These are phyloP conservation scores for Dermochelys coriacea DNA, from an alignment of 2,797 vertebrate species.

Conservation along the genomic window DNA sequence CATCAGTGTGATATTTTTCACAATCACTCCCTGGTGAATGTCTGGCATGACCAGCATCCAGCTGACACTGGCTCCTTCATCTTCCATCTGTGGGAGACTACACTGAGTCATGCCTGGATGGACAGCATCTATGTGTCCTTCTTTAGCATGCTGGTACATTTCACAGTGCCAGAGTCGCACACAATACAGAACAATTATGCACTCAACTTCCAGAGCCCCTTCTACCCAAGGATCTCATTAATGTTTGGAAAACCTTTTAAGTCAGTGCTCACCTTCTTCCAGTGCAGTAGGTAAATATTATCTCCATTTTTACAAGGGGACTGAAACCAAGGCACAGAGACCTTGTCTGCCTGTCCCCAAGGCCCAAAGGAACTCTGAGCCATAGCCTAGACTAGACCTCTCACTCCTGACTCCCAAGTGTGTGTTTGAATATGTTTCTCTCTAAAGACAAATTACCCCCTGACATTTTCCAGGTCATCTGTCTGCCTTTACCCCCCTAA, in stretches of 20 bases:
- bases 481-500: neutral
- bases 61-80: no score
- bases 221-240: neutral
- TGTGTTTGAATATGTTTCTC: neutral
- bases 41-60: neutral
- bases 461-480: neutral
- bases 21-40: neutral
- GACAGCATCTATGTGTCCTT: neutral
- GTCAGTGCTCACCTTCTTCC: neutral
- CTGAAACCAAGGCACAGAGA: neutral
- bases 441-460: neutral
- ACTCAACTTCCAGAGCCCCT: neutral
- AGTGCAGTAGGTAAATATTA: neutral
- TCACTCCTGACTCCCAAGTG: neutral
- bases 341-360: neutral
- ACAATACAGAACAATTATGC: neutral
- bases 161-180: neutral
- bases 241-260: no score
- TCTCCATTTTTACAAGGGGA: neutral
- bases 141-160: neutral
- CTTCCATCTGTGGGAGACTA: neutral
- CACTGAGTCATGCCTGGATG: neutral
- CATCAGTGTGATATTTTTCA: neutral
- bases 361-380: neutral
- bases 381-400: neutral